These are phyloP conservation scores for Aphis craccivora DNA, from an alignment of 1,140 invertebrate genomes.

Conservation along the genomic window DNA sequence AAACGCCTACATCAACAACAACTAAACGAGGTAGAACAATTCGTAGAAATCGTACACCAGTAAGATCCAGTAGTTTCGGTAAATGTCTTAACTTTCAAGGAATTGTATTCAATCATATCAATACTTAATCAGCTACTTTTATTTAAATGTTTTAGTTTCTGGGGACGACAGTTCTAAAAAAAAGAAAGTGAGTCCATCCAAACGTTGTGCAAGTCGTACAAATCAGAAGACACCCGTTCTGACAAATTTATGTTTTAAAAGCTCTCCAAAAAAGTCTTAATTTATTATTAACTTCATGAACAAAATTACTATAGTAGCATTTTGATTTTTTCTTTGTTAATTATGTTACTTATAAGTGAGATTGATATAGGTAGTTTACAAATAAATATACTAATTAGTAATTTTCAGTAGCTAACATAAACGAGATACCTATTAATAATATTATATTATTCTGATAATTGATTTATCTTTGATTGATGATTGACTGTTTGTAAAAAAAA, in stretches of 20 bases:
- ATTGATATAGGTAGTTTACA: neutral
- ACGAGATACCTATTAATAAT: neutral
- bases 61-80: constrained; percentile 6
- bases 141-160: neutral
- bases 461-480: neutral
- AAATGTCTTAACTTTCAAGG: neutral
- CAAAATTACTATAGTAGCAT: neutral
- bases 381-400: neutral
- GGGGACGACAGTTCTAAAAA: constrained; percentile 31
- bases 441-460: neutral
- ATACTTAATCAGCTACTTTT: neutral
- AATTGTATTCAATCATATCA: neutral
- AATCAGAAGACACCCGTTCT: constrained; percentile 3
- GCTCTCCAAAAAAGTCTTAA: constrained; percentile 24
- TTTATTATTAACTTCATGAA: neutral
- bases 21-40: neutral
- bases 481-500: neutral
- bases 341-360: neutral
- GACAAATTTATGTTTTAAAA: neutral
- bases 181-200: neutral
- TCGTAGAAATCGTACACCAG: neutral
- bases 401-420: neutral
- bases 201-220: neutral
- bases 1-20: constrained; percentile 12
- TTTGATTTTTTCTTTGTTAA: neutral